A percentile compares a stretch with the other conserved stretches of the same genome.
phyloP scores from a whole-genome alignment of 2,888 invertebrate genomes.

The Blera fallax region DNA sequence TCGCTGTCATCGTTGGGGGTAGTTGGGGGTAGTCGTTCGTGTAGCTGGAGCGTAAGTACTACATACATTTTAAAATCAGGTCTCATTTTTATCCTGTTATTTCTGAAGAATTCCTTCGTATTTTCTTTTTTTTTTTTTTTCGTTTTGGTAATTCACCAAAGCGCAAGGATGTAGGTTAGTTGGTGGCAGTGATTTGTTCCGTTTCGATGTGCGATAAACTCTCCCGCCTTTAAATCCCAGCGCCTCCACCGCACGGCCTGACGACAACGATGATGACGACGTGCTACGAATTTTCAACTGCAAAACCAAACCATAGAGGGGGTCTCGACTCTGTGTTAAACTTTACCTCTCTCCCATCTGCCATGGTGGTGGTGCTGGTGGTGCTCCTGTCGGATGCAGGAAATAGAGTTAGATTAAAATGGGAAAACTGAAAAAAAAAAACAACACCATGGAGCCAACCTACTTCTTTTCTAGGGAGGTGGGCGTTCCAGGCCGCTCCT shows the following conservation, averaged over 20 bases:
- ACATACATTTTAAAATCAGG: constrained; percentile 60
- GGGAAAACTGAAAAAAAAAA: background rate
- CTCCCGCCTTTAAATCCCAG: constrained; percentile 54
- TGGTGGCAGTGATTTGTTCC: constrained; percentile 71
- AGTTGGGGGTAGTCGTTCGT: background rate
- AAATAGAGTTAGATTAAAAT: constrained; percentile 47
- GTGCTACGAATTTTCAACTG: constrained; percentile 66
- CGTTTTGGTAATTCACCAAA: constrained; percentile 42
- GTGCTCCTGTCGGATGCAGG: constrained; percentile 57
- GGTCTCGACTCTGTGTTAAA: constrained; percentile 18
- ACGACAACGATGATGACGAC: constrained; percentile 67
- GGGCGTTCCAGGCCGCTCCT: background rate
- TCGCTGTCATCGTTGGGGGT: constrained; percentile 12
- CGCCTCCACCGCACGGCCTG: constrained; percentile 40
- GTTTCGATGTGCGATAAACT: constrained; percentile 66
- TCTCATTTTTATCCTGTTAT: constrained; percentile 66
- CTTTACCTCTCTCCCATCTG: constrained; percentile 13
- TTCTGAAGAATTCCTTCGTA: constrained; percentile 39
- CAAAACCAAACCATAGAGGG: background rate
- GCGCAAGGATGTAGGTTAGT: constrained; percentile 61
- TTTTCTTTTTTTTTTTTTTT: constrained; percentile 36
- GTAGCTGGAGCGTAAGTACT: constrained; percentile 16
- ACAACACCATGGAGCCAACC: constrained; percentile 49
- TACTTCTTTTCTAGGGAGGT: constrained; percentile 20
- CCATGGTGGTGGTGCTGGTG: background rate